Base-by-base conservation (phyloP, 2,113 vertebrate species). In the Rhinolophus sinicus region DNA sequence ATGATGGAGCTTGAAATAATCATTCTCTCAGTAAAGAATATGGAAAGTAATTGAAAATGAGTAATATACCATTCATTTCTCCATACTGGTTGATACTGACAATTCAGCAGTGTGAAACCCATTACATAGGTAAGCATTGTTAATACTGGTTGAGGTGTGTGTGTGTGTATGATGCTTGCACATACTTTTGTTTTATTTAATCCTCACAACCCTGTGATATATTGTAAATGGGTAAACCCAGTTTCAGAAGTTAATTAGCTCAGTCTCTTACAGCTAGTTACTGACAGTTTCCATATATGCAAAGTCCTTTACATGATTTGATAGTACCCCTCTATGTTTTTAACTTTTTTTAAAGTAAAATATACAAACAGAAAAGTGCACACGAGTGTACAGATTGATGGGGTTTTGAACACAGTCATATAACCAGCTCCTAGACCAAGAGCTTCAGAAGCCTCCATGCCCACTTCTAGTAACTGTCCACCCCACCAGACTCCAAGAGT, bases 11-110 rank as follows among this genome's bases (percentile, higher is more conserved):
- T 90, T 80, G 75, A 85, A 33, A 73, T 83, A 64, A 91, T 84
- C 72, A 72, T 90, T 80, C 64, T 73, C 85, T 93, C 35, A 47
- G 65, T 90, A 82, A 95, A 83, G n/a, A 96, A 67, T 54, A 77
- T 5, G 28, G 62, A 56, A 82, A 88, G 9, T 52, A 90, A 78
- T 38, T 90, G 86, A n/a, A 92, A 95, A 88, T 50, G n/a, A 92
- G n/a, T 80, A 78, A 64, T 70, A 35, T 14, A 18, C 30, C 70
- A 87, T 7, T 69, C 28, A 92, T 96, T 70, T 90, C 60, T 72
- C 58, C 50, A 24, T 13, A 24, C 35, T 22, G 24, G 6, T 44
- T 78, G 12, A 82, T 75, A 67, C 28, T 83, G 86, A 95, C 30
- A 88, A 13, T 81, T 75, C n/a, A 88, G 64, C n/a, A 56, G 40